Conservation (phyloP, 2,888 invertebrate genomes). For the Hypena proboscidalis region DNA sequence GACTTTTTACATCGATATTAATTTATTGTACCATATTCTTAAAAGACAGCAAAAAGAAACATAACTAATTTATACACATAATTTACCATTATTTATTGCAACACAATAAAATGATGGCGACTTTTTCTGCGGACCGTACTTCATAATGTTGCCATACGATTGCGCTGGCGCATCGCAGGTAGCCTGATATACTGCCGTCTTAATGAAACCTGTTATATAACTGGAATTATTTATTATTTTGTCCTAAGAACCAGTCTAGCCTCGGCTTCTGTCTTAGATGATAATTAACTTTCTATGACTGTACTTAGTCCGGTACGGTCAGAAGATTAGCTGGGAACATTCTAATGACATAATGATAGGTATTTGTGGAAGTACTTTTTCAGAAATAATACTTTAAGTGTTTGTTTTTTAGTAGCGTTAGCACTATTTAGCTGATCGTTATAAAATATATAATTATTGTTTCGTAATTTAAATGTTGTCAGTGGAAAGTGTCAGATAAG, state of each 20-base stretch:
- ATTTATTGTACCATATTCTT: neutral
- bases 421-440: too few species aligned
- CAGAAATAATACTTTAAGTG: neutral
- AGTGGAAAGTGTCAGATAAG: too few species aligned
- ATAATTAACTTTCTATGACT: slow-evolving; percentile 72
- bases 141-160: slow-evolving; percentile 55
- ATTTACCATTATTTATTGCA: slow-evolving; percentile 6
- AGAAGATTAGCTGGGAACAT: slow-evolving; percentile 17
- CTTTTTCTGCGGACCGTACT: slow-evolving; percentile 57
- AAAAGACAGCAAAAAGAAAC: neutral
- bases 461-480: too few species aligned
- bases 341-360: slow-evolving; percentile 29
- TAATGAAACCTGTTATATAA: slow-evolving; percentile 84
- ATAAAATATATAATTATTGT: too few species aligned
- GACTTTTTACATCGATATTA: neutral
- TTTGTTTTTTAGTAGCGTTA: too few species aligned
- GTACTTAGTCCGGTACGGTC: slow-evolving; percentile 37
- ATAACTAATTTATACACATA: slow-evolving; percentile 7
- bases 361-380: slow-evolving; percentile 1
- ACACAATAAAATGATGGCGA: slow-evolving; percentile 8
- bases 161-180: slow-evolving; percentile 75
- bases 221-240: slow-evolving; percentile 83
- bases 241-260: slow-evolving; percentile 67
- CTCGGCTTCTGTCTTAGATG: slow-evolving; percentile 76
- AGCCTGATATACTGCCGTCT: slow-evolving; percentile 80